Percentiles rank a stretch among this genome's conserved stretches.
phyloP scores from a whole-genome alignment of 2,113 vertebrate genomes.

The Microtus pennsylvanicus region DNA sequence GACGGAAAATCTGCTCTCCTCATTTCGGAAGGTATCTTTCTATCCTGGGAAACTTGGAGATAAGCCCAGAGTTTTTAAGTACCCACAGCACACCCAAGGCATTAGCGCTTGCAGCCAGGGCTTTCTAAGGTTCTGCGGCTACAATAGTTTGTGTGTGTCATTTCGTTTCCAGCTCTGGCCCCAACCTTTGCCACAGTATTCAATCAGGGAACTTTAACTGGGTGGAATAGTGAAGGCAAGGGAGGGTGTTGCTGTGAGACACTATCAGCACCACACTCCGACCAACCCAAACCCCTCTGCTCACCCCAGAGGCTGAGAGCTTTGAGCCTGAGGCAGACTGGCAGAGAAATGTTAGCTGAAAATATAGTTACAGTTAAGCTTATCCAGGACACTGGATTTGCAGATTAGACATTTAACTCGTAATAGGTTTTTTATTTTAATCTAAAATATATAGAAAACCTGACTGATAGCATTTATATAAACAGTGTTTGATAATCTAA shows the following conservation, averaged over 20 bases:
- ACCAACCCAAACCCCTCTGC: not conserved
- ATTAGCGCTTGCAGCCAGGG: not conserved
- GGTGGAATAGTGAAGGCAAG: not conserved
- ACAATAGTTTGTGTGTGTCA: not conserved
- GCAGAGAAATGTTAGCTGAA: not conserved
- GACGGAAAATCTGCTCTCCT: slow-evolving; percentile 17
- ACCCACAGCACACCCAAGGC: not conserved
- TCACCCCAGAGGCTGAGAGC: not conserved
- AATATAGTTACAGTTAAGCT: not conserved
- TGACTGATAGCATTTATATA: not conserved
- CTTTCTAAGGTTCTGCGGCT: not conserved
- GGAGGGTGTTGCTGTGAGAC: not conserved
- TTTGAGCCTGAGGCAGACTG: not conserved
- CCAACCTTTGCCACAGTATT: not conserved
- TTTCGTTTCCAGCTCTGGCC: not conserved
- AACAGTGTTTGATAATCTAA: slow-evolving; percentile 3
- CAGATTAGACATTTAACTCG: slow-evolving; percentile 10
- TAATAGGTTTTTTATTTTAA: not conserved
- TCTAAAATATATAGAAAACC: not conserved
- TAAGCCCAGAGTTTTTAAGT: not conserved
- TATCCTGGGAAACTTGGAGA: not conserved
- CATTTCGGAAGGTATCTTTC: slow-evolving; percentile 21
- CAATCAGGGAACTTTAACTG: not conserved
- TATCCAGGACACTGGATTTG: not conserved
- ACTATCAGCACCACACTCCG: not conserved